Evolutionary conservation across 2,888 invertebrate genomes (phyloP), one percentile per base, ranked within the genome.

Genomic region (Hedychridium roseum): DNA sequence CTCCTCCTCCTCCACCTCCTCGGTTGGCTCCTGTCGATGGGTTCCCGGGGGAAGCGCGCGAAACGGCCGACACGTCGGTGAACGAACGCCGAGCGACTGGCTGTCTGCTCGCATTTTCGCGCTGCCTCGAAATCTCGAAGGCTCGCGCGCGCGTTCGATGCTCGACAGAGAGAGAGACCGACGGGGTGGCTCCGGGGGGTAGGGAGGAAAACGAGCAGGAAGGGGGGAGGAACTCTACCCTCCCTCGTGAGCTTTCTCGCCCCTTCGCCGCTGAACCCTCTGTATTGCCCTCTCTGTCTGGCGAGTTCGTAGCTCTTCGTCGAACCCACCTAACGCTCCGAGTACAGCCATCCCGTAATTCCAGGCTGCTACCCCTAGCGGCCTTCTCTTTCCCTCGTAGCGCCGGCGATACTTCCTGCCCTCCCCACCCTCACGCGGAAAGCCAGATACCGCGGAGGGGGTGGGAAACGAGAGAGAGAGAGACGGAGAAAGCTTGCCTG

Each of bases 41-140:
- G 36, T 44, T 14, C 3, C 32, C 15, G n/a, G 5, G n/a, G 31
- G 9, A 50, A 43, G 16, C 27, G n/a, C 41, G 43, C 60, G 43
- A 16, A 50, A 64, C 61, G 54, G 36, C 54, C 64, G 68, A 63
- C 65, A 71, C 74, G 69, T 71, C 71, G 76, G 70, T 69, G 71
- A 74, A 70, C 76, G 74, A 73, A 73, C 75, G 73, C 68, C 74
- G 71, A 74, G 69, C 77, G 77, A 77, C 77, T 77, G 74, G 68
- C 70, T 72, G 70, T 69, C 66, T 60, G 64, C 54, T 61, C 58
- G 67, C 65, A 64, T 68, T 70, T 71, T 66, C 63, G 68, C 63
- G 63, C 61, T 54, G 58, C 63, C 60, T 32, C 57, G 66, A 64
- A n/a, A 70, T 67, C 69, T 63, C 65, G 65, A 61, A 63, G 53